Evolutionary conservation across 2,888 invertebrate species (phyloP).

Genomic region (Dicyrtomina minuta): DNA sequence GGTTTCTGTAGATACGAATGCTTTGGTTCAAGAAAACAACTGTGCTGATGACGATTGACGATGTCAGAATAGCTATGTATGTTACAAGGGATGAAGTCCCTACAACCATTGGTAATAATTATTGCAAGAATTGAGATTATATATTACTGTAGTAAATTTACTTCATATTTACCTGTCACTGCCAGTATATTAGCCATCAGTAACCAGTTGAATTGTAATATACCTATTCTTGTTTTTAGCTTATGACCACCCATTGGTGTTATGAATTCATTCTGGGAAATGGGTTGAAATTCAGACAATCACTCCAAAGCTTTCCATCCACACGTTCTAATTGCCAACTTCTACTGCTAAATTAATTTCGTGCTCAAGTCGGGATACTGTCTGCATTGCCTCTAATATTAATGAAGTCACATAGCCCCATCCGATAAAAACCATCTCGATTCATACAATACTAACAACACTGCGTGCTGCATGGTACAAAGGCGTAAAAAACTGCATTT

Average conservation of each 20-base stretch:
- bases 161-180: slow-evolving; percentile 7
- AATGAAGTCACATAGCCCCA: too few relatives aligned
- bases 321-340: slow-evolving; percentile 68
- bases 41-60: slow-evolving; percentile 74
- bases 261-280: slow-evolving; percentile 76
- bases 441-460: too few relatives aligned
- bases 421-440: too few relatives aligned
- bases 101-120: slow-evolving; percentile 64
- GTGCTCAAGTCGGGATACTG: slow-evolving; percentile 72
- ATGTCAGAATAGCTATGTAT: slow-evolving; percentile 68
- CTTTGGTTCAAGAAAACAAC: slow-evolving; percentile 83
- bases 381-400: too few relatives aligned
- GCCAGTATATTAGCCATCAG: too few relatives aligned
- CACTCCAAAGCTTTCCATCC: slow-evolving; percentile 77
- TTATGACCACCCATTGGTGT: slow-evolving; percentile 90
- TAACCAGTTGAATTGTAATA: too few relatives aligned
- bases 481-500: too few relatives aligned
- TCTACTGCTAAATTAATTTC: slow-evolving; percentile 61
- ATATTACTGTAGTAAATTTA: neutral
- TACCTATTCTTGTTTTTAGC: slow-evolving; percentile 60
- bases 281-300: slow-evolving; percentile 83
- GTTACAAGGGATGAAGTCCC: slow-evolving; percentile 81
- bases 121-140: too few relatives aligned
- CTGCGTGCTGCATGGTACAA: too few relatives aligned
- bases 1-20: slow-evolving; percentile 72